Evolutionary conservation across 2,797 vertebrate genomes (phyloP), one percentile per base, ranked within the genome.

Genomic region (Gymnopithys bicolor): DNA sequence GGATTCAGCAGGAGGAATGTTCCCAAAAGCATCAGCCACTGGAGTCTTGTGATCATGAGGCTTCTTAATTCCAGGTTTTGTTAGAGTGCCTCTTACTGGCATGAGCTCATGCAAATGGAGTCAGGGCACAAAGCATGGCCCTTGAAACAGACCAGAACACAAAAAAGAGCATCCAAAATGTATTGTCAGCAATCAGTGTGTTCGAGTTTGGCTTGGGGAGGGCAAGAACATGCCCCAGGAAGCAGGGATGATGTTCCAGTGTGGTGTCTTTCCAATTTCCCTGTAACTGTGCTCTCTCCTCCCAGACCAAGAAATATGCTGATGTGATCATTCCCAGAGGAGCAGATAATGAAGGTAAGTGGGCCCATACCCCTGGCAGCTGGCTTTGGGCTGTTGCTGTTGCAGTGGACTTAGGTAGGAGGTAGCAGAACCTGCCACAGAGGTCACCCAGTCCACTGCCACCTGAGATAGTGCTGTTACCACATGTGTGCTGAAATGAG

Each of bases 311-410:
- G 98, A 99, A 99, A 93, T 99, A 99, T 2, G 99, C 99, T 16
- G 99, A 99, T 0, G 99, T 99, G 94, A 99, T 99, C 95, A 99
- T 99, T 97, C 99, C 99, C 28, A 98, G 99, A 97, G 99, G 99
- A 92, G 99, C 98, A 48, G 98, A 99, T 96, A 99, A 99, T 78
- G 96, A 99, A 74, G 99, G 99, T 99, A 96, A 99, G 98, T 96
- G 46, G 53, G 37, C 19, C 10, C 46, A 75, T 39, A 53, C 28
- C n/a, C 37, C 75, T 75, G 43, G 39, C 39, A 60, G 49, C 45
- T 2, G 6, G n/a, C 51, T 48, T 25, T 55, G 46, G 33, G 35
- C 59, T 78, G 3, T n/a, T 64, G 86, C 37, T 80, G 10, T 19
- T 69, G 45, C 0, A 5, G 27, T 11, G 5, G 10, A 73, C 28